Base-by-base conservation (phyloP, 1,140 invertebrate genomes). In the Paralvinella palmiformis region DNA sequence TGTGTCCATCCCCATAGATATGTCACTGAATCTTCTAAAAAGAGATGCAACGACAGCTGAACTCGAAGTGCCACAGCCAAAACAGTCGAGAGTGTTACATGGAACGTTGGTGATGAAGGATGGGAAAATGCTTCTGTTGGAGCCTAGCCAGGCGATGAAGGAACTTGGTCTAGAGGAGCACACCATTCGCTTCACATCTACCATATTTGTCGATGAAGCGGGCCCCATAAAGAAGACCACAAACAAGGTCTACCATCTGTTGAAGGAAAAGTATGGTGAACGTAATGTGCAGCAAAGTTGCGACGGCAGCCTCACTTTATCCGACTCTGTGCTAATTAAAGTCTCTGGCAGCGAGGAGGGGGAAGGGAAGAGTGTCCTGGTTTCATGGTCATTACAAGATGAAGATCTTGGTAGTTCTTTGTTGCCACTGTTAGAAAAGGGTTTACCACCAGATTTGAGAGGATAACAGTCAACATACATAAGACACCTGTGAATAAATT, bases 331-430 rank as follows among this genome's bases (percentile, higher is more conserved):
- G 31, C 84, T 93, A 32, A 87, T 96, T 2, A 92, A 89, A 81
- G 87, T 96, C 0, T 90, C 92, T 80, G 89, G 89, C 15, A 76
- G 76, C 41, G 84, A 85, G 22, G 89, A 91, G 68, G 88, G 56
- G n/a, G 69, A 89, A 61, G 87, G 89, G 52, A 97, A 96, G 76
- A 91, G 87, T 71, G 87, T 96, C 66, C 88, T 91, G 72, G 88
- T 96, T n/a, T 94, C 93, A 0, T 98, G 94, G 94, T 91, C 90
- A 7, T 92, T 96, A 84, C 91, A 83, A 81, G 92, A 96, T 82
- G 93, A 96, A 81, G 91, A 94, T 80, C 84, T 96, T 63, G 94
- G 93, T 35, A 91, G 90, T 81, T 91, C 89, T 71, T 88, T 96
- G 73, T 82, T 93, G 67, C 72, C 73, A 44, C 53, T 77, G 31